phyloP scores from a whole-genome alignment of 2,888 invertebrate species.

The Scelioninae gen. 2 region DNA sequence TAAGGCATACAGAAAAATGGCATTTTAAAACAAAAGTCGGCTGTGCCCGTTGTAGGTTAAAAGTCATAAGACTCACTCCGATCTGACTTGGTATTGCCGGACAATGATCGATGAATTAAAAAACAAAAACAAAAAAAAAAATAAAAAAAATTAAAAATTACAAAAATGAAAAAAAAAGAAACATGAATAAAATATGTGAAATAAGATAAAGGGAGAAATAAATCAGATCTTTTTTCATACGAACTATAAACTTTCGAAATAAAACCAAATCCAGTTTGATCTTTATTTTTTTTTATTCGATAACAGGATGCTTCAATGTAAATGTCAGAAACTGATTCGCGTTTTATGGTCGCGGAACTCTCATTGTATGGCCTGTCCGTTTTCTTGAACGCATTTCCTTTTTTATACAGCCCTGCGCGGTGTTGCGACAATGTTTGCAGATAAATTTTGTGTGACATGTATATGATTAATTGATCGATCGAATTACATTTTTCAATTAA shows the following conservation, averaged over 20 bases:
- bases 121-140: no score
- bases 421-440: slow-evolving; percentile 14
- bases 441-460: slow-evolving; percentile 24
- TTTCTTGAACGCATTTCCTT: slow-evolving; percentile 15
- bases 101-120: no score
- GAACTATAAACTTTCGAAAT: slow-evolving; percentile 38
- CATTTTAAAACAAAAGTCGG: no score
- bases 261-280: slow-evolving; percentile 16
- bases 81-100: no score
- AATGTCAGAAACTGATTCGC: slow-evolving; percentile 1
- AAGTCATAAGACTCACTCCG: no score
- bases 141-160: no score
- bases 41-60: no score
- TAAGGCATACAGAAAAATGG: no score
- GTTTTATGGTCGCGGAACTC: slow-evolving; percentile 7
- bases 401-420: neutral
- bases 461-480: slow-evolving; percentile 19
- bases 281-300: slow-evolving; percentile 19
- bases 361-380: slow-evolving; percentile 5
- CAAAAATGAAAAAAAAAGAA: neutral
- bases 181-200: no score
- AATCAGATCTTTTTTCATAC: slow-evolving; percentile 33
- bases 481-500: slow-evolving; percentile 6
- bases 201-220: no score
- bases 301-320: slow-evolving; percentile 9